A percentile compares a stretch with the other conserved stretches of the same genome.
phyloP scores from a whole-genome alignment of 1,140 invertebrate genomes.

The Ceratina australensis region DNA sequence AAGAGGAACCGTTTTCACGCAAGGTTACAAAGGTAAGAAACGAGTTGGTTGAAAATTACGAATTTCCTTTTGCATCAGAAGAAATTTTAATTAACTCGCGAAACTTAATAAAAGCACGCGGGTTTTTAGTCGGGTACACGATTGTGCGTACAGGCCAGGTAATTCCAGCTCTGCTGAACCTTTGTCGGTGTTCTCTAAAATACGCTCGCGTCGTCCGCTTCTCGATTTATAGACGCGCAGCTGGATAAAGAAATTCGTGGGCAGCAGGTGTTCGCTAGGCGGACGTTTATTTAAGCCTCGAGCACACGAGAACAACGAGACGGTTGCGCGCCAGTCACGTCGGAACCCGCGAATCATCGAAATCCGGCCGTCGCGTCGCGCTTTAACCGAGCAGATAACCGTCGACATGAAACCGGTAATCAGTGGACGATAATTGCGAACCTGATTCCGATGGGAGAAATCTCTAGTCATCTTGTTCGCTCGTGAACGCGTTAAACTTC shows the following conservation, averaged over 20 bases:
- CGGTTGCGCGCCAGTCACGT: constrained; percentile 13
- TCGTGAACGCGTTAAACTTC: background rate
- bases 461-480: background rate
- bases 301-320: constrained; percentile 15
- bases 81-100: constrained; percentile 26
- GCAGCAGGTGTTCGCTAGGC: constrained; percentile 54
- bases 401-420: constrained; percentile 1
- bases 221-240: constrained; percentile 61
- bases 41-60: no score
- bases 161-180: constrained; percentile 42
- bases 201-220: constrained; percentile 37
- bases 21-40: no score
- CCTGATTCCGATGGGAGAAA: background rate
- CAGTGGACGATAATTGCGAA: background rate
- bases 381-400: background rate
- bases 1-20: no score
- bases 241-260: constrained; percentile 60
- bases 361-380: background rate
- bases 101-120: constrained; percentile 7
- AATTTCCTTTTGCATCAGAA: background rate
- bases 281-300: constrained; percentile 34
- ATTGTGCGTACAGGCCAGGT: constrained; percentile 16
- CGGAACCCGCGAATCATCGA: background rate
- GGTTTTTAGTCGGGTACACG: background rate
- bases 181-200: constrained; percentile 48